A percentile compares a stretch with the other conserved stretches of the same genome.
These are phyloP conservation scores for Sciurus niger DNA, from an alignment of 2,113 vertebrate genomes.

Conservation along the genomic window DNA sequence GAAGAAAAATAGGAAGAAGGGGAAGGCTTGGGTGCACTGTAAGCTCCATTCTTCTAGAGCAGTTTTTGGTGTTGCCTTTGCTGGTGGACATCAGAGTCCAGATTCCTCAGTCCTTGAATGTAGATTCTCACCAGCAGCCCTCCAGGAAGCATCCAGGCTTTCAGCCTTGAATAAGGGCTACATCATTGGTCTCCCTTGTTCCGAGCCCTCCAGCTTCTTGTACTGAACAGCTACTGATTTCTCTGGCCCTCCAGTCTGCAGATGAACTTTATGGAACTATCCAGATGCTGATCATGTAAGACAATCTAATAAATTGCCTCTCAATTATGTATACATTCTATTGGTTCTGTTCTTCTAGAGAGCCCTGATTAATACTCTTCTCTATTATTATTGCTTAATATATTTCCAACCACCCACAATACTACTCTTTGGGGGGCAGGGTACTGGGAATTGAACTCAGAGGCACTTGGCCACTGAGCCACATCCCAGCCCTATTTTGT, in stretches of 20 bases:
- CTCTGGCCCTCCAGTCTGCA: background rate
- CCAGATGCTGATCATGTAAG: background rate
- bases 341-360: background rate
- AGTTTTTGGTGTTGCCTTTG: no score
- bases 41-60: background rate
- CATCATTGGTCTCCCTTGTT: background rate
- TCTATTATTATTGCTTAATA: background rate
- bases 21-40: background rate
- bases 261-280: background rate
- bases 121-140: no score
- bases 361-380: background rate
- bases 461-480: no score
- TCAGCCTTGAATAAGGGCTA: background rate
- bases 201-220: background rate
- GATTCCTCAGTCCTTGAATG: background rate
- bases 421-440: background rate
- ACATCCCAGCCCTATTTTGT: no score
- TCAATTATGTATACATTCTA: background rate
- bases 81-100: background rate
- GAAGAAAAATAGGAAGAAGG: background rate
- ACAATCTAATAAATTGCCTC: background rate
- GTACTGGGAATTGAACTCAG: no score
- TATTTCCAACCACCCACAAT: background rate
- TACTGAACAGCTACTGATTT: background rate
- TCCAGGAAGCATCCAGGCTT: background rate